phyloP scores from a whole-genome alignment of 2,888 invertebrate species.

The Dromius quadrimaculatus region DNA sequence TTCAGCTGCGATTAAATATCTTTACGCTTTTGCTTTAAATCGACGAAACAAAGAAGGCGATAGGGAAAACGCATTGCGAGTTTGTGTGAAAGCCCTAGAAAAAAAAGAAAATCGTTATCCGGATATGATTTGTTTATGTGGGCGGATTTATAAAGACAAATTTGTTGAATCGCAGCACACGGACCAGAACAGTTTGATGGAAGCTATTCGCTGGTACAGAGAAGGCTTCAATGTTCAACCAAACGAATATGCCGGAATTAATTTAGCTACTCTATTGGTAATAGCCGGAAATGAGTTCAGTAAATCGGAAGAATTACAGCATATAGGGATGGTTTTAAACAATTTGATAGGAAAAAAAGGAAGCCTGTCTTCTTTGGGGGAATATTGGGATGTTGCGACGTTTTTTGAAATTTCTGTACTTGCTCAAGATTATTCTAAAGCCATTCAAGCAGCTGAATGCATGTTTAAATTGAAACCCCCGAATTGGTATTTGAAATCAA shows the following conservation, averaged over 20 bases:
- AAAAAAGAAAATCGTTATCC: slow-evolving; percentile 96
- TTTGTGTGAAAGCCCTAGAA: slow-evolving; percentile 91
- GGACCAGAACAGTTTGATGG: slow-evolving; percentile 87
- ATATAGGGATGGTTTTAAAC: slow-evolving; percentile 93
- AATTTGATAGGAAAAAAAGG: slow-evolving; percentile 98
- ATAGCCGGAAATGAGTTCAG: slow-evolving; percentile 97
- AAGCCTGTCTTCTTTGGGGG: slow-evolving; percentile 89
- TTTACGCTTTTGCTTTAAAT: slow-evolving; percentile 98
- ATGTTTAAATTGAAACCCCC: slow-evolving; percentile 93
- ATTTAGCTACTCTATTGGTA: slow-evolving; percentile 95
- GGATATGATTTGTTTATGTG: slow-evolving; percentile 97
- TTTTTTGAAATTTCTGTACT: slow-evolving; percentile 98
- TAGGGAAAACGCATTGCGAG: slow-evolving; percentile 91
- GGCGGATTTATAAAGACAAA: slow-evolving; percentile 96
- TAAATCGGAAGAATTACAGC: slow-evolving; percentile 89
- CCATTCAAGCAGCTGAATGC: slow-evolving; percentile 95
- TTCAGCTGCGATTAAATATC: slow-evolving; percentile 90
- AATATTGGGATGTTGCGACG: slow-evolving; percentile 99
- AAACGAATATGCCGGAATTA: slow-evolving; percentile 99
- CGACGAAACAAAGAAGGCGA: slow-evolving; percentile 94
- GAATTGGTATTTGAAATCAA: slow-evolving; percentile 95
- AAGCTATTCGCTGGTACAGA: slow-evolving; percentile 97
- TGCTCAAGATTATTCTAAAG: slow-evolving; percentile 96
- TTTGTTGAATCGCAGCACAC: slow-evolving; percentile 96
- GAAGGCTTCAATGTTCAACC: slow-evolving; percentile 98